phyloP scores from a whole-genome alignment of 2,797 vertebrate species.

The Siniperca scherzeri region DNA sequence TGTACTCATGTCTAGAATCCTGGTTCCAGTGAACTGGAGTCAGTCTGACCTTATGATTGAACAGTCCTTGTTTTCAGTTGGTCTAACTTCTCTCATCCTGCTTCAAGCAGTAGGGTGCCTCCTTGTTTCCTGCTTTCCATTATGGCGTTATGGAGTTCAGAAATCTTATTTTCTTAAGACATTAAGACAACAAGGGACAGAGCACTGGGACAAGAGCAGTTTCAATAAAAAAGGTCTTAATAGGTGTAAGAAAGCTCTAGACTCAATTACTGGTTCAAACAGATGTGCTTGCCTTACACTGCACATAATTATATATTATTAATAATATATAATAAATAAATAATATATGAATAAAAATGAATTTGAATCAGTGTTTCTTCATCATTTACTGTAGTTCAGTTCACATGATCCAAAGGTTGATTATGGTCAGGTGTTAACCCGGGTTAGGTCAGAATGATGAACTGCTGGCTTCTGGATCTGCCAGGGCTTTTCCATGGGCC shows the following conservation, averaged over 20 bases:
- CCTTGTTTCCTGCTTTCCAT: not conserved
- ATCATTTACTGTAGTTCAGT: not conserved
- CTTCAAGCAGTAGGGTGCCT: not conserved
- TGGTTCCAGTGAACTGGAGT: too few relatives aligned
- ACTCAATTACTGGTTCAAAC: not conserved
- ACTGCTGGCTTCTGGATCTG: not conserved
- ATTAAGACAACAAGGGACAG: not conserved
- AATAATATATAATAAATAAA: not conserved
- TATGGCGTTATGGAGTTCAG: not conserved
- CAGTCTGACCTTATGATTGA: not conserved
- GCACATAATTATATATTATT: too few relatives aligned
- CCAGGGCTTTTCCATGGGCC: not conserved
- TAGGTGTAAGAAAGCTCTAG: not conserved
- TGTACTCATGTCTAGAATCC: not conserved
- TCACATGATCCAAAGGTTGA: not conserved
- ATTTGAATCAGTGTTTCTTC: not conserved
- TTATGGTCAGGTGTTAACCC: constrained; percentile 1
- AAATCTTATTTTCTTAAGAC: not conserved
- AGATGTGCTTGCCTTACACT: not conserved
- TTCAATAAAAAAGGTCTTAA: too few relatives aligned
- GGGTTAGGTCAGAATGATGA: not conserved
- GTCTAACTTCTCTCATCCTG: not conserved
- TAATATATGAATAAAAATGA: not conserved
- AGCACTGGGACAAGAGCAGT: too few relatives aligned
- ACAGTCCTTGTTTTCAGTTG: not conserved